phyloP scores from a whole-genome alignment of 2,888 invertebrate genomes.

The Nomada lathburiana region DNA sequence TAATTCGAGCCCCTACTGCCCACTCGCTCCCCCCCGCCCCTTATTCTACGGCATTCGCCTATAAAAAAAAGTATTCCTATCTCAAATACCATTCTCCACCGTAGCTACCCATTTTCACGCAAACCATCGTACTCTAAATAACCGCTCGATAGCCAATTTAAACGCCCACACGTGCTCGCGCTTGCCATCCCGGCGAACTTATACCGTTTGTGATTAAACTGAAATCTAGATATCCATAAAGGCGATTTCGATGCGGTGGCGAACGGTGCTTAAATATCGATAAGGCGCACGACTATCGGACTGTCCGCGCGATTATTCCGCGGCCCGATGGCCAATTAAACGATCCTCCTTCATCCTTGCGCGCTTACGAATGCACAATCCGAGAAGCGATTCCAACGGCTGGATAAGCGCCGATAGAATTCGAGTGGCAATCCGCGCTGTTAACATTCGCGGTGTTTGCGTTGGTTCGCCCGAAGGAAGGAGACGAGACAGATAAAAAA shows the following conservation, averaged over 20 bases:
- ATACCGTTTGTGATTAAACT: neutral
- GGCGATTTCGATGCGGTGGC: neutral
- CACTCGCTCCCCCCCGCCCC: neutral
- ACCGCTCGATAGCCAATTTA: neutral
- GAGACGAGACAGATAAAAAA: neutral
- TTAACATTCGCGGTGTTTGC: constrained; percentile 20
- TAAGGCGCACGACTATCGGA: constrained; percentile 2
- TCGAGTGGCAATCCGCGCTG: constrained; percentile 36
- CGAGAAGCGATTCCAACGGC: constrained; percentile 12
- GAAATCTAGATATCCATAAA: neutral
- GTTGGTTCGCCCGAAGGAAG: constrained; percentile 5
- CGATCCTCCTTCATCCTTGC: neutral
- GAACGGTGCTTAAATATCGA: neutral
- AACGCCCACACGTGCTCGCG: neutral
- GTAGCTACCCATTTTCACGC: neutral
- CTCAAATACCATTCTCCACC: neutral
- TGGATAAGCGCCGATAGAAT: constrained; percentile 25
- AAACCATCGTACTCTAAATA: neutral
- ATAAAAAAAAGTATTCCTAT: neutral
- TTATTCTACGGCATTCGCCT: neutral
- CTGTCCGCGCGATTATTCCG: constrained; percentile 8
- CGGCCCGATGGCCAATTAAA: constrained; percentile 14
- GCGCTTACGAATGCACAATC: neutral
- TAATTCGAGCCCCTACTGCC: neutral
- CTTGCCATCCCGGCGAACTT: too few relatives aligned